Conservation (phyloP, 2,888 invertebrate genomes). For the Teleiodes luculella region DNA sequence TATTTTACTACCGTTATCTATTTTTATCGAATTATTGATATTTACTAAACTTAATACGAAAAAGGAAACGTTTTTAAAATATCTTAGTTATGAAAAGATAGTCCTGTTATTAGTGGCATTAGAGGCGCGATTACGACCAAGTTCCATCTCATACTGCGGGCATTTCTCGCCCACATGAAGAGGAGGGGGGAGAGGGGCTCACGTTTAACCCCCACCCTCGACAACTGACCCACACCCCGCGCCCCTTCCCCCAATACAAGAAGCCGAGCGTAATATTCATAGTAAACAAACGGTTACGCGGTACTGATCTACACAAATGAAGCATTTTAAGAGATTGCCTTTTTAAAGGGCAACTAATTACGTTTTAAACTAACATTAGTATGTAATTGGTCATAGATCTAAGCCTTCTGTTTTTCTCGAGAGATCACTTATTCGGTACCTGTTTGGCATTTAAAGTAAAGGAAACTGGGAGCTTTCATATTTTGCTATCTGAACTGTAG, state of each 20-base stretch:
- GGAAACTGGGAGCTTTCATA: too few species aligned
- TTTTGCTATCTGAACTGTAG: too few species aligned
- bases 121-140: conserved; percentile 35
- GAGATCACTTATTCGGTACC: too few species aligned
- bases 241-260: conserved; percentile 1
- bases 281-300: conserved; percentile 13
- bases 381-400: too few species aligned
- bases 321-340: conserved; percentile 2
- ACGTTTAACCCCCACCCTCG: conserved; percentile 44
- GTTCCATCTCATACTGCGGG: conserved; percentile 30
- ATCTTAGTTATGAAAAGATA: not conserved
- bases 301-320: not conserved
- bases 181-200: conserved; percentile 51
- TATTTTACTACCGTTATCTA: too few species aligned
- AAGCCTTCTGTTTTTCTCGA: too few species aligned
- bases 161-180: conserved; percentile 38
- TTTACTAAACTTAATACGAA: too few species aligned
- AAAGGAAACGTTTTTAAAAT: too few species aligned
- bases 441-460: too few species aligned
- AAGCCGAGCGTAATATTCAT: conserved; percentile 5
- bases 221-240: not conserved
- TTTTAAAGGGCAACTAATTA: too few species aligned
- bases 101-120: conserved; percentile 24
- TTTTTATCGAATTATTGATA: too few species aligned
- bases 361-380: too few species aligned